Evolutionary conservation across 1,140 invertebrate genomes (phyloP).

Genomic region (Physella acuta): DNA sequence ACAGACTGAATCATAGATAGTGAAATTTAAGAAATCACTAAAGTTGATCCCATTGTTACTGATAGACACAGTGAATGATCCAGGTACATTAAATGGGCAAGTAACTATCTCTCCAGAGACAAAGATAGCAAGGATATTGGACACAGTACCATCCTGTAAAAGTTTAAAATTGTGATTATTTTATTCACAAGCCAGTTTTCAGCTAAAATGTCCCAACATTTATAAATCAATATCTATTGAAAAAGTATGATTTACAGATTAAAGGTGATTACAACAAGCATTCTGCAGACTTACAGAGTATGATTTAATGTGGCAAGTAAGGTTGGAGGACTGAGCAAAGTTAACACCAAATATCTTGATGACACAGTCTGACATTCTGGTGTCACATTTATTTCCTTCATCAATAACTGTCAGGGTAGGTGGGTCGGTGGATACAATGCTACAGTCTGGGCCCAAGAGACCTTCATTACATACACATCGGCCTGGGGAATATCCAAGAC

Average conservation of each 20-base stretch:
- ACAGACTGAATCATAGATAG: conserved; percentile 37
- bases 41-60: conserved; percentile 35
- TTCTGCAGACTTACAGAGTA: conserved; percentile 29
- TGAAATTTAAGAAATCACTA: conserved; percentile 25
- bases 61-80: conserved; percentile 23
- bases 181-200: too few species aligned
- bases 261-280: too few species aligned
- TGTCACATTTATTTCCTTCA: conserved; percentile 30
- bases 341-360: conserved; percentile 33
- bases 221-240: too few species aligned
- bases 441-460: conserved; percentile 37
- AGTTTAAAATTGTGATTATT: too few species aligned
- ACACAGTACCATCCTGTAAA: too few species aligned
- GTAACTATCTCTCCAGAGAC: not conserved
- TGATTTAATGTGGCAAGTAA: conserved; percentile 33
- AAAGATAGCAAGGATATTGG: too few species aligned
- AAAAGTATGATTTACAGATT: too few species aligned
- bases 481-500: conserved; percentile 32
- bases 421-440: conserved; percentile 26
- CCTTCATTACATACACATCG: conserved; percentile 32
- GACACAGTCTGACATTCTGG: conserved; percentile 21
- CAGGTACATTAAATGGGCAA: conserved; percentile 5
- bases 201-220: too few species aligned
- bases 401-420: conserved; percentile 28
- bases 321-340: conserved; percentile 32